Base-by-base conservation (phyloP, 1,140 invertebrate genomes). In the Asobara japonica region DNA sequence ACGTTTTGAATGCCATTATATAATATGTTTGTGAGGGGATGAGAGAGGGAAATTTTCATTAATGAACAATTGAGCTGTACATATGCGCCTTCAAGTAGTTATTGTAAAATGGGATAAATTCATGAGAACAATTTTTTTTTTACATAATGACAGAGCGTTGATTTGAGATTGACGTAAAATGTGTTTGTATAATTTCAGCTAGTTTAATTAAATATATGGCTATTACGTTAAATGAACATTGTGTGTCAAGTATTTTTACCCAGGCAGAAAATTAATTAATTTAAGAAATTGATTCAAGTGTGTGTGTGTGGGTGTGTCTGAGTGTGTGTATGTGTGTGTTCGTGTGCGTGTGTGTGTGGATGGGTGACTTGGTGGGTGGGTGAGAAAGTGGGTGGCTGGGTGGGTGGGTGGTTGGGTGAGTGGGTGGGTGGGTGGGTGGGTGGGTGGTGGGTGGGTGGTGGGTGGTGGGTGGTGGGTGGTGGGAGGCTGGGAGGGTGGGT, bases 181-280 rank as follows among this genome's bases (percentile, higher is more conserved):
- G 71, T 73, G 75, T 82, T 82, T 79, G 79, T 79, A 82, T 79
- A 81, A 80, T 82, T 82, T 78, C 29, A 73, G 69, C 74, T 80
- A 77, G 78, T 79, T 81, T 80, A 84, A 84, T 82, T 80, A 82
- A 84, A 75, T 82, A 79, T 80, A 82, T 80, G 65, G 76, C 68
- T 74, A 81, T 77, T 75, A 78, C 78, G 80, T 82, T 80, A 74
- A 81, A 71, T 51, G 25, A 13, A 38, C 3, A 51, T 65, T 45
- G n/a, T 22, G n/a, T 64, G 7, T 66, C n/a, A n/a, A n/a, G n/a
- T n/a, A n/a, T 70, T 68, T 25, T 51, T 48, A 29, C 11, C 16
- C 1, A 45, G 30, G 13, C n/a, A n/a, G n/a, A n/a, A n/a, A n/a
- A n/a, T n/a, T n/a, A n/a, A n/a, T n/a, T n/a, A n/a, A n/a, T n/a